These are phyloP conservation scores for Coreoperca whiteheadi DNA, from an alignment of 2,113 vertebrate species.

Conservation along the genomic window DNA sequence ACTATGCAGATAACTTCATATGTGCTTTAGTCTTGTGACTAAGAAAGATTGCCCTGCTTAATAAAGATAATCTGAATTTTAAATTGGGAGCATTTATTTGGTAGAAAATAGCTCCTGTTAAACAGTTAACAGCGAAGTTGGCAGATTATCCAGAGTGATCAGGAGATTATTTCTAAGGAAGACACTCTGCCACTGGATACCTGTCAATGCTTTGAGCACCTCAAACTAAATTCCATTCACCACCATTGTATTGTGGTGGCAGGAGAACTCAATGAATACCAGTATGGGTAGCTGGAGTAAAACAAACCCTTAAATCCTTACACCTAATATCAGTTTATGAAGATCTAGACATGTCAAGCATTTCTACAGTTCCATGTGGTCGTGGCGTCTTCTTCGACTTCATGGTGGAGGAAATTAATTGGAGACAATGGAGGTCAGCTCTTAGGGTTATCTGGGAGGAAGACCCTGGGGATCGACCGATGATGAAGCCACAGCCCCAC, in stretches of 20 bases:
- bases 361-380: background rate
- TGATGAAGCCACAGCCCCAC: background rate
- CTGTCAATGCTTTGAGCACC: background rate
- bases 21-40: too few relatives aligned
- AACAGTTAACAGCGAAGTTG: background rate
- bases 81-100: background rate
- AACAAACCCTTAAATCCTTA: background rate
- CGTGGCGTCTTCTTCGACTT: background rate
- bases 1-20: too few relatives aligned
- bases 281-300: background rate
- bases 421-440: constrained; percentile 89
- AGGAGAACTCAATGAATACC: background rate
- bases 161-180: too few relatives aligned
- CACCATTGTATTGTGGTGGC: background rate
- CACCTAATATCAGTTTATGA: background rate
- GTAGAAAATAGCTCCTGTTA: background rate
- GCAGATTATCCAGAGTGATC: too few relatives aligned
- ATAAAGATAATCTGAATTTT: too few relatives aligned
- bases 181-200: too few relatives aligned
- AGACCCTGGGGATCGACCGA: constrained; percentile 82
- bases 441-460: constrained; percentile 86
- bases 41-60: too few relatives aligned
- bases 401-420: constrained; percentile 92
- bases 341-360: background rate
- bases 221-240: background rate